Evolutionary conservation across 2,797 vertebrate species (phyloP), one percentile per base, ranked within the genome.

Genomic region (Lates japonicus): DNA sequence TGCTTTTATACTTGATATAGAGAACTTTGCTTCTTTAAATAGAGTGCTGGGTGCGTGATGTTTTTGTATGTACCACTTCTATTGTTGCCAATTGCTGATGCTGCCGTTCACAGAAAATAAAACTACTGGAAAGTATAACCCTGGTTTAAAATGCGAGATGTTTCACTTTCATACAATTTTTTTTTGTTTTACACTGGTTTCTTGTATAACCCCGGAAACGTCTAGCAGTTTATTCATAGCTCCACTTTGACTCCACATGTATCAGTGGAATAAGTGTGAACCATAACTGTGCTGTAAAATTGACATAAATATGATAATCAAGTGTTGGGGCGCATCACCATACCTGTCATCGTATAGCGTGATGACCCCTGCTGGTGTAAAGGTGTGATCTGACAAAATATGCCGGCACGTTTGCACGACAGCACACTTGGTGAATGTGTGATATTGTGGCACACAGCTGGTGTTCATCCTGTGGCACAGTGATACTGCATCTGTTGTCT

Each of bases 401-500:
- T 42, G 51, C 71, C 74, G 78, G 73, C 25, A 29, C 25, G 25
- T 29, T 29, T 29, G 25, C 25, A 29, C 25, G 2, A 22, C 75
- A 3, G 63, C 42, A 20, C 68, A 52, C 57, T 64, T 79, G 8
- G 17, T 76, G 60, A 33, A 64, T 58, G 77, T 80, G 86, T 77
- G 78, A 74, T 74, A 71, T 73, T 59, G 65, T 74, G 61, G 42
- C 55, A 42, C 65, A 75, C 80, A 66, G 74, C 69, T 85, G 78
- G 78, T 74, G 74, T 63, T 72, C 70, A 73, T 79, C 81, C 81
- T 75, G 75, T 7, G 71, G 49, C 81, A 31, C 78, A 29, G 76
- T 25, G 52, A 75, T 67, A 7, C 66, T 42, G 71, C 79, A 84
- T 84, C 83, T 88, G 81, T 81, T 77, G 76, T 63, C 80, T 88